phyloP scores from a whole-genome alignment of 2,113 vertebrate species.

The Nothoprocta pentlandii region DNA sequence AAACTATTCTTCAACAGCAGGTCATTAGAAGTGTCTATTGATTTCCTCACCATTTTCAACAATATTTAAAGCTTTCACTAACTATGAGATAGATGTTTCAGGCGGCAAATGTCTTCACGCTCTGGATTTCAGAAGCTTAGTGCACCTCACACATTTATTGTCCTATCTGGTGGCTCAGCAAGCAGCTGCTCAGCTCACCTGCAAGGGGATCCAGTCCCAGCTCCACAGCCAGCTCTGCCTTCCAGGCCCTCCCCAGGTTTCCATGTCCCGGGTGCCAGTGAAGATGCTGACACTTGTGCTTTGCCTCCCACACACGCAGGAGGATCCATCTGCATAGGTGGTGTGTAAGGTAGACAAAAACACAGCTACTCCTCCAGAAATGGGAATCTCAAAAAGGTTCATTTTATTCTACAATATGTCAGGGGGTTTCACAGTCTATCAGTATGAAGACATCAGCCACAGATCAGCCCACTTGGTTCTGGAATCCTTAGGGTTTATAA shows the following conservation, averaged over 20 bases:
- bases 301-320: not conserved
- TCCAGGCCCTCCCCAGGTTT: not conserved
- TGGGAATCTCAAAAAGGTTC: not conserved
- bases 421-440: not conserved
- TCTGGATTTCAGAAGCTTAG: not conserved
- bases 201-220: not conserved
- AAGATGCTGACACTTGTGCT: not conserved
- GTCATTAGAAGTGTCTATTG: not conserved
- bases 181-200: not conserved
- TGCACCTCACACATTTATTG: not conserved
- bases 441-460: not conserved
- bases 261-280: not conserved
- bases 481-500: not conserved
- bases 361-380: rapidly evolving
- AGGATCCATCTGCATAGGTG: too few species aligned
- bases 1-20: not conserved
- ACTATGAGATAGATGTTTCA: not conserved
- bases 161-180: not conserved
- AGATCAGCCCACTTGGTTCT: not conserved
- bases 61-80: not conserved
- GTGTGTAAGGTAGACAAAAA: not conserved
- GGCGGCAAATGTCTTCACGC: not conserved
- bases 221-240: not conserved
- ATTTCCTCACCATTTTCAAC: not conserved
- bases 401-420: not conserved